Conservation (phyloP, 1,140 invertebrate species). For the Pseudoatta argentina region DNA sequence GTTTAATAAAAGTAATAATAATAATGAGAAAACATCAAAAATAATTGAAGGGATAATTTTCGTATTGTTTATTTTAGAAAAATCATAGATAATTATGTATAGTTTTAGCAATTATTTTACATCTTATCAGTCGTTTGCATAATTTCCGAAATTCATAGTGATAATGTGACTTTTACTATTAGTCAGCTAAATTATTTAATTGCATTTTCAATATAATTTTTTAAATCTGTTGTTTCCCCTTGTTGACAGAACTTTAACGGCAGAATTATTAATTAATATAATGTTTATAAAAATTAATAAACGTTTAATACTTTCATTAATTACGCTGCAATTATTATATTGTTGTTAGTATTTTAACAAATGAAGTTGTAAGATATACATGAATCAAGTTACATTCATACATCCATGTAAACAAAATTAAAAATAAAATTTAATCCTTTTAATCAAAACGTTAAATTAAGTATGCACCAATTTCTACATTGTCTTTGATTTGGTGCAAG, state of each 20-base stretch:
- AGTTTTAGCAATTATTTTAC: constrained; percentile 86
- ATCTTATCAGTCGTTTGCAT: constrained; percentile 97
- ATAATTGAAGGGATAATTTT: too few species aligned
- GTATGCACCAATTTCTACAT: constrained; percentile 89
- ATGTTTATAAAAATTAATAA: not conserved
- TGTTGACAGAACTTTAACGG: not conserved
- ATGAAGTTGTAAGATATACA: not conserved
- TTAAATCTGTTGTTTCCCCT: not conserved
- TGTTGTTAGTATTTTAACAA: not conserved
- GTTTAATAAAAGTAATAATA: too few species aligned
- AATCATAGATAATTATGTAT: too few species aligned
- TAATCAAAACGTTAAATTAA: not conserved
- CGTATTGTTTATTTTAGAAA: too few species aligned
- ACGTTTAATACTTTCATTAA: not conserved
- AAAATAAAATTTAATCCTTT: too few species aligned
- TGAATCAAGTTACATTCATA: too few species aligned
- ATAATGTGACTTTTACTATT: constrained; percentile 96
- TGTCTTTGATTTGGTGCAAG: constrained; percentile 96
- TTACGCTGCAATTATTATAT: not conserved
- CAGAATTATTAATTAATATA: not conserved
- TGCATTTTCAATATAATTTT: constrained; percentile 36
- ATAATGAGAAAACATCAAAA: too few species aligned
- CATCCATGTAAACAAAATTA: too few species aligned
- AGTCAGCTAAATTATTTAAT: constrained; percentile 91
- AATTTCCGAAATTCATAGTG: constrained; percentile 95